A percentile compares a stretch with the other conserved stretches of the same genome.
phyloP scores from a whole-genome alignment of 2,113 vertebrate genomes.

The Hemichromis elongatus region DNA sequence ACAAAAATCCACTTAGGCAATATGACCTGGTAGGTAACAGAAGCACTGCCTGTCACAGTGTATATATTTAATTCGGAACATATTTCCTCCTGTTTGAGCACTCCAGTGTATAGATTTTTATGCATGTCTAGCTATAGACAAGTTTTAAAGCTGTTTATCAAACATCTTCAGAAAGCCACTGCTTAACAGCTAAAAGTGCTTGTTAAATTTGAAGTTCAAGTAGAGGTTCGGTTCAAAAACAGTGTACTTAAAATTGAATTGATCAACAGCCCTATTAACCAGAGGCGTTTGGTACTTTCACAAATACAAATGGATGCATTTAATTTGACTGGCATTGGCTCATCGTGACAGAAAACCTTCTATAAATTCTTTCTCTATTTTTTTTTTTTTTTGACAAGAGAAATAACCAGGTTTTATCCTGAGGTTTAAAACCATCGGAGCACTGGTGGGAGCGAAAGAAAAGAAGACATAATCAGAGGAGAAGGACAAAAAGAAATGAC shows the following conservation, averaged over 20 bases:
- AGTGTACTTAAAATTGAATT: not conserved
- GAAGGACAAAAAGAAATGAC: not conserved
- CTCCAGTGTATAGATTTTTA: not conserved
- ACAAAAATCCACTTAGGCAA: not conserved
- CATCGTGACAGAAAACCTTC: not conserved
- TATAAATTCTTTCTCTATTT: not conserved
- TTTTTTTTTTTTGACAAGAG: not conserved
- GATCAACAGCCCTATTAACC: not conserved
- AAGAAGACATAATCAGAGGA: not conserved
- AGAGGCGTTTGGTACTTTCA: not conserved
- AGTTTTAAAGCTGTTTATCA: not conserved
- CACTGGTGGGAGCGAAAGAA: not conserved
- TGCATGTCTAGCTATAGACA: not conserved
- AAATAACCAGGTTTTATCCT: not conserved
- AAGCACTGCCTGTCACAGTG: not conserved
- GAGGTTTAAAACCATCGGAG: not conserved
- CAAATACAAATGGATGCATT: not conserved
- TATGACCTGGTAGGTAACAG: not conserved
- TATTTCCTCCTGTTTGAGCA: not conserved
- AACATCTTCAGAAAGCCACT: rapidly evolving
- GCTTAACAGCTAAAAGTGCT: not conserved
- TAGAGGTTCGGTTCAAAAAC: not conserved
- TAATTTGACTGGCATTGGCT: not conserved
- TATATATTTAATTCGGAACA: not conserved
- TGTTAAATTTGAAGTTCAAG: not conserved